Evolutionary conservation across 2,888 invertebrate genomes (phyloP), one percentile per base, ranked within the genome.

Genomic region (Lasioglossum villosulum): DNA sequence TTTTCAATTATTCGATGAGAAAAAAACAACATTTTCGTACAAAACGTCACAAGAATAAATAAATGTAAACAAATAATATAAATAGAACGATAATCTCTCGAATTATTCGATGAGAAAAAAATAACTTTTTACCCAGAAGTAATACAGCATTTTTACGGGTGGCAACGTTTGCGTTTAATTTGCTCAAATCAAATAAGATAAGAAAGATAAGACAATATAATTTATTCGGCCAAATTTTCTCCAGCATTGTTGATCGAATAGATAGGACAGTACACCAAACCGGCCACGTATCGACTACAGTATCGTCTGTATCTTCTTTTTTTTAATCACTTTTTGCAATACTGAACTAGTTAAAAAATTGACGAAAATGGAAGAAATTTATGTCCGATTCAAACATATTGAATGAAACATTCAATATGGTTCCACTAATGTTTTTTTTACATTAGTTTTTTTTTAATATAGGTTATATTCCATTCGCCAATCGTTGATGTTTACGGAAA

Each of bases 81-180:
- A 0, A 23, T 23, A 30, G 63, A 12, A 71, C 42, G 27, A 45
- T 70, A 12, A 39, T n/a, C 39, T 42, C n/a, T 14, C 27, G 23
- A 70, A 16, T 27, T 71, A 14, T 16, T 14, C 14, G 27, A 42
- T 27, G 37, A n/a, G 16, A 34, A 56, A 5, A 37, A 1, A 27
- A 4, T 56, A 34, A 37, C 34, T 39, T 42, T 70, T 94, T 92
- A 95, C 95, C 95, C 78, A 95, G 89, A 74, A 95, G 91, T 30
- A 95, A 87, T 48, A 95, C 85, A 34, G 94, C 95, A 90, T 95
- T 95, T 83, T 91, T 92, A n/a, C 71, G 63, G 34, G 74, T 34
- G 14, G 66, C 70, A 45, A 45, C 68, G 70, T 82, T 78, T 77
- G 88, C 86, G 82, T 77, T 42, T 2, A 74, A 71, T 45, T 80